A percentile compares a stretch with the other conserved stretches of the same genome.
Conservation (phyloP, 2,797 vertebrate genomes). For the Macrochelys suwanniensis region DNA sequence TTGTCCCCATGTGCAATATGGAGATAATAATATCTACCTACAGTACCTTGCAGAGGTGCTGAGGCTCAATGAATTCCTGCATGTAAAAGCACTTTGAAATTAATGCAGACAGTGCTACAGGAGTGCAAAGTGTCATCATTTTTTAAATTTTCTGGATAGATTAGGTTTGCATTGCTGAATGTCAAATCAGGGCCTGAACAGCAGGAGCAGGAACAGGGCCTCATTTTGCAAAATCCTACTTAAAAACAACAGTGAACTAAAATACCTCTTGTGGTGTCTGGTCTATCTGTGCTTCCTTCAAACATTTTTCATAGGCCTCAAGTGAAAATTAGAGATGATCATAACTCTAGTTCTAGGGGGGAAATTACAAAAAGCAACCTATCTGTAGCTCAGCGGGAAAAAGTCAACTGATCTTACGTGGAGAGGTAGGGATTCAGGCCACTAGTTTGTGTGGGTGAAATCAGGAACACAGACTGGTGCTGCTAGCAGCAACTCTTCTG, state of each 20-base stretch:
- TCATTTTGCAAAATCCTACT: neutral
- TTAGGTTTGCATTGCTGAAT: neutral
- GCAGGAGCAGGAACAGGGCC: neutral
- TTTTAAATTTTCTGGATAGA: neutral
- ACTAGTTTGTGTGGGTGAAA: neutral
- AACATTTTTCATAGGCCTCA: neutral
- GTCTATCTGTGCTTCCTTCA: neutral
- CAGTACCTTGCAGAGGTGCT: constrained; percentile 67
- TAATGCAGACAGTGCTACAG: constrained; percentile 8
- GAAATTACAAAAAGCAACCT: constrained; percentile 59
- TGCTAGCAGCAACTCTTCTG: constrained; percentile 45
- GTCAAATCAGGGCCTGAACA: neutral
- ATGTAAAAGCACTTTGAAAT: constrained; percentile 49
- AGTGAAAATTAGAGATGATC: neutral
- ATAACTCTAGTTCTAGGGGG: neutral
- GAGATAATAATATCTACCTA: constrained; percentile 68
- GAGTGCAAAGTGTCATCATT: neutral
- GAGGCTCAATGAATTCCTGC: constrained; percentile 69
- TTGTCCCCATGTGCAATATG: constrained; percentile 53
- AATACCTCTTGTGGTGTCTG: too few relatives aligned
- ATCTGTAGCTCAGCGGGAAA: constrained; percentile 58
- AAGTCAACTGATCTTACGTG: constrained; percentile 44
- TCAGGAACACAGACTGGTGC: constrained; percentile 58
- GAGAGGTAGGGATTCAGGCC: constrained; percentile 42
- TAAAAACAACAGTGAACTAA: neutral